Evolutionary conservation across 2,113 vertebrate genomes (phyloP).

Genomic region (Clarias magur): DNA sequence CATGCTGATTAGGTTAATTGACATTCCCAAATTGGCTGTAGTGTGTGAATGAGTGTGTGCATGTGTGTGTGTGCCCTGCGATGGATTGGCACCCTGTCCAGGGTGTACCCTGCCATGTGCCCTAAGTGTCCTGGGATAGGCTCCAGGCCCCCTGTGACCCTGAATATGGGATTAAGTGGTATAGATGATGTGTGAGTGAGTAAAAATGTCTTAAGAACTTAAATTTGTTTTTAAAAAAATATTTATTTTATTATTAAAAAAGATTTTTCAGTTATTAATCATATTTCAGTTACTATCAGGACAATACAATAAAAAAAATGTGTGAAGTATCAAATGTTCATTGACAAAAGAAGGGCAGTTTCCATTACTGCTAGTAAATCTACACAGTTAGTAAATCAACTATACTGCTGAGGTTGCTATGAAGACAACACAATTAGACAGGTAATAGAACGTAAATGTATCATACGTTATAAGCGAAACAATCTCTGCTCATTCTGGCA

Average conservation of each 20-base stretch:
- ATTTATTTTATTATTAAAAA: neutral
- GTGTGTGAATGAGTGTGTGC: no score
- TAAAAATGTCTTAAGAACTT: neutral
- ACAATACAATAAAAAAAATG: neutral
- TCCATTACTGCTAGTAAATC: neutral
- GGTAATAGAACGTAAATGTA: neutral
- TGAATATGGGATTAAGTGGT: no score
- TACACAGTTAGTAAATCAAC: neutral
- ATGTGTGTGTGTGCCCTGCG: no score
- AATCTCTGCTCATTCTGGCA: neutral
- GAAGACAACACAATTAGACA: neutral
- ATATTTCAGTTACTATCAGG: neutral
- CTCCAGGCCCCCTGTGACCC: no score
- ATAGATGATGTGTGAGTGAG: neutral
- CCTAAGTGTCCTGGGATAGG: no score
- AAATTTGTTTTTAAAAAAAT: neutral
- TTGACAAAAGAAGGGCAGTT: neutral
- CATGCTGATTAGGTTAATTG: no score
- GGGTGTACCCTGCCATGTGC: no score
- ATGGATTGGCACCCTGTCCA: no score
- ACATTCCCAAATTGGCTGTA: no score
- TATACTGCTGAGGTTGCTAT: neutral
- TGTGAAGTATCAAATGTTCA: neutral
- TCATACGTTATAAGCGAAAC: neutral
- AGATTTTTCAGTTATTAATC: neutral